These are phyloP conservation scores for Novumbra hubbsi DNA, from an alignment of 2,797 vertebrate species.

Conservation along the genomic window DNA sequence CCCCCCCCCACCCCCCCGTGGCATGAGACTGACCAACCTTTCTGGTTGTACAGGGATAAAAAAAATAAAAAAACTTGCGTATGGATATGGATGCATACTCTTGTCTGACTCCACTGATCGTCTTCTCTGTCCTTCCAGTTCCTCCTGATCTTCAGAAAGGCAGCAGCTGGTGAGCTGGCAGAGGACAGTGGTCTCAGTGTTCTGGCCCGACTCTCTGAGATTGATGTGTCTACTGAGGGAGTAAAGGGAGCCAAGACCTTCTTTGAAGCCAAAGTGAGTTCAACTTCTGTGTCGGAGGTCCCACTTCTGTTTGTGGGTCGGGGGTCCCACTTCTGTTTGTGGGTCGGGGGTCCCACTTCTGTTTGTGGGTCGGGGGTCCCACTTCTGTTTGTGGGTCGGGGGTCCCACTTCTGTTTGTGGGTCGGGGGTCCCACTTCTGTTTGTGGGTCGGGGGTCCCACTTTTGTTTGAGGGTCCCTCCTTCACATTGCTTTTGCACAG, in stretches of 20 bases:
- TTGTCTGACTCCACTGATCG: not conserved
- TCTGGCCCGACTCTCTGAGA: constrained; percentile 89
- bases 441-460: not conserved
- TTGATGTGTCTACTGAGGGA: constrained; percentile 90
- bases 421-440: not conserved
- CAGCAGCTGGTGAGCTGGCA: constrained; percentile 87
- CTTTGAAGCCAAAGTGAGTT: constrained; percentile 93
- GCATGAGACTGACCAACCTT: too few relatives aligned
- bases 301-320: not conserved
- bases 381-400: constrained; percentile 5
- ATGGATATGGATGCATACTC: not conserved
- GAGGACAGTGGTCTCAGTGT: constrained; percentile 88
- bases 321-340: too few relatives aligned
- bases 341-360: not conserved
- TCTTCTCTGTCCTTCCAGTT: constrained; percentile 67
- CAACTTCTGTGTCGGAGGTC: not conserved
- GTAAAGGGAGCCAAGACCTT: constrained; percentile 94
- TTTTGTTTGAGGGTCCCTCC: too few relatives aligned
- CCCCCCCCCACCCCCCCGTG: too few relatives aligned
- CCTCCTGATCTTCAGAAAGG: constrained; percentile 93
- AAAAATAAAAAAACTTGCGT: not conserved
- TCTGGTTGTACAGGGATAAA: not conserved
- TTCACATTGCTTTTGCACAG: not conserved
- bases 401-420: constrained; percentile 39
- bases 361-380: not conserved